Evolutionary conservation across 2,888 invertebrate species (phyloP), one percentile per base, ranked within the genome.

Genomic region (Drosophila pseudotakahashii): DNA sequence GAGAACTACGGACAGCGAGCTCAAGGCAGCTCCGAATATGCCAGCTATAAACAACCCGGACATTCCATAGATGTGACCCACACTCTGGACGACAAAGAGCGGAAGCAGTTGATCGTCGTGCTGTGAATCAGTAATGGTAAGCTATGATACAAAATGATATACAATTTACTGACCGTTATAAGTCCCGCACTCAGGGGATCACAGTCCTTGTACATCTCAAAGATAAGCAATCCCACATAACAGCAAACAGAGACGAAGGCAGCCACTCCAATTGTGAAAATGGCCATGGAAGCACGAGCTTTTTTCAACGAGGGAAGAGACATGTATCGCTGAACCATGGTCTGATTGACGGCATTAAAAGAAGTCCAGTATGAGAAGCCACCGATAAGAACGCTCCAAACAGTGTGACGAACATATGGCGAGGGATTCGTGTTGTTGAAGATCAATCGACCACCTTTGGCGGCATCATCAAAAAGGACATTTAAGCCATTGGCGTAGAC

Each of bases 11-110:
- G 98, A 97, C 37, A 98, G 93, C 0, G 98, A 97, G 90, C 98
- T 98, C 54, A 98, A 93, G 2, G 97, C 97, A 14, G 97, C 98
- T 45, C 97, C 97, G 90, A 98, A 98, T 4, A 98, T 95, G 13
- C 97, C 91, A 19, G 98, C 96, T 3, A 98, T 94, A 89, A 98
- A 98, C 7, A 98, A 94, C 0, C 98, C 98, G 0, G 97, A 94
- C 51, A 98, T 92, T 0, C 98, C 98, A 5, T 95, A 95, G 37
- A 96, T 90, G 75, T 94, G 92, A 6, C 94, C 94, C 23, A 97
- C 94, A 34, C 95, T 94, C 89, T 96, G 95, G 92, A 97, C 96
- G 50, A 97, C 97, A 91, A 96, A 97, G 47, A 97, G 94, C 0
- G 97, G 97, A 73, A 98, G 93, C 34, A 98, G 92, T 91, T 97